Evolutionary conservation across 2,113 vertebrate species (phyloP).

Genomic region (Perognathus longimembris): DNA sequence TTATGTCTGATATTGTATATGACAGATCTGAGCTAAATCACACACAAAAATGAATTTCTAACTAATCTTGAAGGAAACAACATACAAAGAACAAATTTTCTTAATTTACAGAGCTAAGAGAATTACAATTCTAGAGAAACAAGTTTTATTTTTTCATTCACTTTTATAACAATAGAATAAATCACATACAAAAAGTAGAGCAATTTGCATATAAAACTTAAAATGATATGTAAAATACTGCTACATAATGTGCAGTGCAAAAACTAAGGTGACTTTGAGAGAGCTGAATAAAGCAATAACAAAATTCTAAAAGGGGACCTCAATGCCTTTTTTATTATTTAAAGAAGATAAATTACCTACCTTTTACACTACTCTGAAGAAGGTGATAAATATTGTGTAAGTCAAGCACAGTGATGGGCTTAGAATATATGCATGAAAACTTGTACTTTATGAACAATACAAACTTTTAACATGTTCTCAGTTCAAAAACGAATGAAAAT

Average conservation of each 20-base stretch:
- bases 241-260: background rate
- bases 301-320: background rate
- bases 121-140: background rate
- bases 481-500: background rate
- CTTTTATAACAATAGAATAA: conserved; percentile 6
- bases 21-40: background rate
- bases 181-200: background rate
- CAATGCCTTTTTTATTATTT: background rate
- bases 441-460: conserved; percentile 28
- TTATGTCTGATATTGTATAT: background rate
- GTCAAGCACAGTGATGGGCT: background rate
- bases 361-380: background rate
- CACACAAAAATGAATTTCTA: background rate
- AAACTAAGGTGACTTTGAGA: background rate
- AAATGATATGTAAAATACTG: background rate
- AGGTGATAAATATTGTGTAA: background rate
- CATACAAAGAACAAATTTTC: background rate
- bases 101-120: background rate
- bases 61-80: background rate
- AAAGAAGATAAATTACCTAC: background rate
- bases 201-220: background rate
- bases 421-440: background rate
- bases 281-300: background rate
- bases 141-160: conserved; percentile 4
- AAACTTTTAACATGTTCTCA: background rate